Evolutionary conservation across 2,888 invertebrate species (phyloP).

Genomic region (Mechanitis mazaeus): DNA sequence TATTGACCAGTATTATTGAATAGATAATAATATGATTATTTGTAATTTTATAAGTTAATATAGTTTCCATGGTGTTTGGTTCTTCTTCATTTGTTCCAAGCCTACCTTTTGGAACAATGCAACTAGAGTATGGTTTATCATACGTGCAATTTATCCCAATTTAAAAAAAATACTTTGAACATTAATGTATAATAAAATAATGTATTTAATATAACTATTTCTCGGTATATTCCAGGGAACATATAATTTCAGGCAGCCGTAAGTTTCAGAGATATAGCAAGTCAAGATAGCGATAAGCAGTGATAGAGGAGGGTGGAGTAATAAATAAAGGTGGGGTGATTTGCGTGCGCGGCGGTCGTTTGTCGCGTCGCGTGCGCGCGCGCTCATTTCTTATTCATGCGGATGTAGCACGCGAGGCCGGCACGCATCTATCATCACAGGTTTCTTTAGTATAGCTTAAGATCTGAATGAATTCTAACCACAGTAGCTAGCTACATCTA

Average conservation of each 20-base stretch:
- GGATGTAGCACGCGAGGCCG: conserved; percentile 54
- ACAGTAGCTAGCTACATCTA: not conserved
- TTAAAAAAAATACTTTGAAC: no score
- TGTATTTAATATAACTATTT: not conserved
- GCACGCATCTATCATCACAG: conserved; percentile 34
- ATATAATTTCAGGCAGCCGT: conserved; percentile 15
- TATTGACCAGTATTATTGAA: no score
- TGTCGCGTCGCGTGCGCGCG: conserved; percentile 71
- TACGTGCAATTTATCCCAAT: no score
- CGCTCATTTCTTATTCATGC: conserved; percentile 75
- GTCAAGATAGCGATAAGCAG: conserved; percentile 48
- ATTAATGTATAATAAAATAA: no score
- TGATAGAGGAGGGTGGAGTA: conserved; percentile 37
- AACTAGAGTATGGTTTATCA: no score
- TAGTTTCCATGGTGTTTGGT: no score
- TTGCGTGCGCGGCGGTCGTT: conserved; percentile 58
- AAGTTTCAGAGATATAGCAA: conserved; percentile 41
- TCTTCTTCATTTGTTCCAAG: no score
- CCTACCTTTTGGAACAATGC: no score
- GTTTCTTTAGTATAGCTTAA: conserved; percentile 19
- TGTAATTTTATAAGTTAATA: no score
- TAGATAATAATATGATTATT: no score
- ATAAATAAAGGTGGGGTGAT: conserved; percentile 42
- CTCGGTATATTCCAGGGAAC: not conserved
- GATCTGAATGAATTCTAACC: conserved; percentile 16